Base-by-base conservation (phyloP, 2,888 invertebrate genomes). In the Dicroscelio sp. region DNA sequence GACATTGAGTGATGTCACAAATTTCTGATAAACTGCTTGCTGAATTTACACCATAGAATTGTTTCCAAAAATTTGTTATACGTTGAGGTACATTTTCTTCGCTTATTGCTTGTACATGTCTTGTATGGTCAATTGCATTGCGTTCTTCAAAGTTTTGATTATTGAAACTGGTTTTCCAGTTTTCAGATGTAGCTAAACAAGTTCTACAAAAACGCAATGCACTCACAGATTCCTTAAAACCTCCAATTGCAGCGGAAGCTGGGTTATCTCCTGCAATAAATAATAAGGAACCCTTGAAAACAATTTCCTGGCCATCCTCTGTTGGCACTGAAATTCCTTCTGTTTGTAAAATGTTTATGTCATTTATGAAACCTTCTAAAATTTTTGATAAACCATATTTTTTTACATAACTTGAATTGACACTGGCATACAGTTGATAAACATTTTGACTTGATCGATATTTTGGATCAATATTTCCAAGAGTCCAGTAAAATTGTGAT, bases 301-400 rank as follows among this genome's bases (percentile, higher is more conserved):
- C 14, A n/a, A 12, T 35, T 23, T 69, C 69, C 2, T 17, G 23
- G 12, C 31, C 25, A 38, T 69, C 17, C 5, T n/a, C 35, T 35
- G 30, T 63, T 8, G 31, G n/a, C 25, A 35, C 25, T n/a, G 43
- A 8, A 25, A 69, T 69, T 6, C 69, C 69, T 14, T 69, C 38
- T n/a, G 91, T 87, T 73, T 90, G 88, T 17, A 69, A 38, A 25
- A 23, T 69, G 23, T 23, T 38, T 17, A 69, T 38, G 25, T 69
- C 69, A 8, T 6, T 25, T 23, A 69, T 38, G 25, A 69, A 69
- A 8, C 10, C 25, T 25, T 35, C 3, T 12, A 69, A 12, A 14
- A 69, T 38, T 2, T 5, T 12, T n/a, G n/a, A 12, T 12, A 69
- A 10, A 20, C 69, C 38, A 38, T 69, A 14, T 25, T 38, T 69